phyloP scores from a whole-genome alignment of 2,113 vertebrate species.

The Sinocyclocheilus anshuiensis region DNA sequence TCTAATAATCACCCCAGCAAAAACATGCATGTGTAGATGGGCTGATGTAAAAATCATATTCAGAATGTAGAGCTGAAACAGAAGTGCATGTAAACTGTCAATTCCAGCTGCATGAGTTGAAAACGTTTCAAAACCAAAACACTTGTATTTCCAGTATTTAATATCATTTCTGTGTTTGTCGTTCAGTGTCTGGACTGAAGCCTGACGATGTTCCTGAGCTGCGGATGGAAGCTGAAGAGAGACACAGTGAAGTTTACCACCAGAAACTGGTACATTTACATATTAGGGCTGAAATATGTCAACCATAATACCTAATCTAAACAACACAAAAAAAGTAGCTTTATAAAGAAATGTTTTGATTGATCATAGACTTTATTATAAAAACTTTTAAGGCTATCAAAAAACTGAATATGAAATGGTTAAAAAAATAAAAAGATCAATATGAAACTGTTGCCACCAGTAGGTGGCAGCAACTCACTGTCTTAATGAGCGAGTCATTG shows the following conservation, averaged over 20 bases:
- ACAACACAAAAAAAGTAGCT: not conserved
- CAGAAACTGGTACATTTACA: constrained; percentile 86
- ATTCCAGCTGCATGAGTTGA: no score
- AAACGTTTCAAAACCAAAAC: not conserved
- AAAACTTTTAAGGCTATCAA: no score
- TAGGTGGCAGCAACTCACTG: no score
- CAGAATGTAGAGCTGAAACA: not conserved
- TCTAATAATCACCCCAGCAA: not conserved
- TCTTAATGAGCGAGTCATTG: not conserved
- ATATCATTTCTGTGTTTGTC: constrained; percentile 37
- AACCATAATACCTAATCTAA: no score
- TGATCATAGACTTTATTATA: no score
- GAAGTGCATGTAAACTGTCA: not conserved
- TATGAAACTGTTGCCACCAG: no score
- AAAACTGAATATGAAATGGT: no score
- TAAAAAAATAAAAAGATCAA: no score
- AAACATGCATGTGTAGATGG: not conserved
- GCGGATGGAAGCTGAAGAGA: constrained; percentile 90
- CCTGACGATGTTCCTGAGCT: constrained; percentile 90
- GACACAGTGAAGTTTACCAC: constrained; percentile 94
- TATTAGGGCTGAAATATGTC: not conserved
- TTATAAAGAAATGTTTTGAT: no score
- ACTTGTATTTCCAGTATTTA: constrained; percentile 11
- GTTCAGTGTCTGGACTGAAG: constrained; percentile 89
- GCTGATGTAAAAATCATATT: not conserved